Conservation (phyloP, 2,888 invertebrate species). For the Cantharis rufa region DNA sequence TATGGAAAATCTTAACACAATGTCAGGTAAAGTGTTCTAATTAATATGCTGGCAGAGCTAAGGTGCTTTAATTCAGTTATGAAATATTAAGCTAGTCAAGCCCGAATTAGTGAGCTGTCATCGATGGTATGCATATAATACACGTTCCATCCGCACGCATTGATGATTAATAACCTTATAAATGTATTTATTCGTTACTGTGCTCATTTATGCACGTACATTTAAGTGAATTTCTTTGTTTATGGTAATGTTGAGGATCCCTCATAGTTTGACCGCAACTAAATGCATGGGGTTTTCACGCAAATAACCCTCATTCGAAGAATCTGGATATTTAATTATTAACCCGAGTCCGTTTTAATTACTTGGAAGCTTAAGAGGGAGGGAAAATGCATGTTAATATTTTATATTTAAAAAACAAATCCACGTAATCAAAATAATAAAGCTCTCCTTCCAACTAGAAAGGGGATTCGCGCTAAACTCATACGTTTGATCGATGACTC, state of each 20-base stretch:
- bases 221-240: conserved; percentile 47
- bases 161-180: conserved; percentile 47
- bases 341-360: conserved; percentile 21
- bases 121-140: conserved; percentile 42
- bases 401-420: not conserved
- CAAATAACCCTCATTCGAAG: conserved; percentile 28
- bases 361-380: conserved; percentile 5
- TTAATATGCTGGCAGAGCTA: conserved; percentile 50
- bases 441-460: not conserved
- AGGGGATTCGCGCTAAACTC: not conserved
- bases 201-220: conserved; percentile 42
- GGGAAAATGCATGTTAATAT: not conserved
- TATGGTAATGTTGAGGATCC: conserved; percentile 39
- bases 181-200: conserved; percentile 43
- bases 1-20: conserved; percentile 52
- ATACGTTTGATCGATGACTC: not conserved
- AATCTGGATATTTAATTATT: conserved; percentile 23
- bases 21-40: conserved; percentile 49
- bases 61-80: conserved; percentile 51
- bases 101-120: conserved; percentile 49
- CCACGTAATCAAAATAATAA: not conserved
- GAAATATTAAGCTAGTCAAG: conserved; percentile 51
- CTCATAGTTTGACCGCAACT: conserved; percentile 31
- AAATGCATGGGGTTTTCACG: conserved; percentile 21
- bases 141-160: conserved; percentile 42